Evolutionary conservation across 2,113 vertebrate species (phyloP).

Genomic region (Agelaius phoeniceus): DNA sequence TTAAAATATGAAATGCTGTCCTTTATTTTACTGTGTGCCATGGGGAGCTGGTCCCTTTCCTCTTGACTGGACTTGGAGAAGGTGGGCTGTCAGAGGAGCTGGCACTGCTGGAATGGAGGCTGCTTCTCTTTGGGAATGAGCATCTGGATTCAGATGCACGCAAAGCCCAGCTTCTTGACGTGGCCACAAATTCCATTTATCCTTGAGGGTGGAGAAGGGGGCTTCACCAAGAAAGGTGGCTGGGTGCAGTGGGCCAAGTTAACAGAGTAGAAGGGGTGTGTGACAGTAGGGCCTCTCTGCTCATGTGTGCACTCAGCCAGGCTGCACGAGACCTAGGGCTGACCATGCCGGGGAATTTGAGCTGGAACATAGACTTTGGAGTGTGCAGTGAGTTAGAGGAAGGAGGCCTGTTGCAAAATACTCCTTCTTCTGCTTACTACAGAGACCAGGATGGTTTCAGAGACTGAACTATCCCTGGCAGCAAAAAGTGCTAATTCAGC

Average conservation of each 20-base stretch:
- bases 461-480: not conserved
- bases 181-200: not conserved
- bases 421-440: conserved; percentile 2
- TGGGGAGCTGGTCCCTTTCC: not conserved
- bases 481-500: conserved; percentile 31
- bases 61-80: not conserved
- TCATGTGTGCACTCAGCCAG: rapidly evolving
- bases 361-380: not conserved
- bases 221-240: not conserved
- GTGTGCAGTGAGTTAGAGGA: not conserved
- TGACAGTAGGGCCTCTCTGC: not conserved
- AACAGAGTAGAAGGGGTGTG: not conserved
- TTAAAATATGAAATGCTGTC: not conserved
- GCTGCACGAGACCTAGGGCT: not conserved
- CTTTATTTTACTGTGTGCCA: not conserved
- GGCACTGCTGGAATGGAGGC: not conserved
- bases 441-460: not conserved
- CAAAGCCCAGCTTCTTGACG: not conserved
- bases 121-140: not conserved
- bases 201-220: not conserved
- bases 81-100: not conserved
- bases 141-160: not conserved
- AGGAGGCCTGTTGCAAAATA: not conserved
- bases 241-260: not conserved
- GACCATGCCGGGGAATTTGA: rapidly evolving